Evolutionary conservation across 2,888 invertebrate genomes (phyloP).

Genomic region (Drosophila stalkeri): DNA sequence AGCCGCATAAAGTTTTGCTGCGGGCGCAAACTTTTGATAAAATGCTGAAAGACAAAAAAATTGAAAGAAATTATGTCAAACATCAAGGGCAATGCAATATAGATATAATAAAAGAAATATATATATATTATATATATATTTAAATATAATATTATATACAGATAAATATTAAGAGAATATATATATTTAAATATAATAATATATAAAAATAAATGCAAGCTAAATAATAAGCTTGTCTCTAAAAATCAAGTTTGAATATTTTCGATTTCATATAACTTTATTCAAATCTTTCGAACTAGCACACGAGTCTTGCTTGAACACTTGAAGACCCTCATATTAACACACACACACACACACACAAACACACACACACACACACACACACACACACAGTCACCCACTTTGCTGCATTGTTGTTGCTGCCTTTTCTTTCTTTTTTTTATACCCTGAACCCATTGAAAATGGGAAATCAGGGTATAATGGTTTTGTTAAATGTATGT

Average conservation of each 20-base stretch:
- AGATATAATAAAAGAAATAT: not conserved
- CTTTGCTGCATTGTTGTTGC: not conserved
- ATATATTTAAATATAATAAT: not conserved
- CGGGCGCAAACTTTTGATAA: conserved; percentile 35
- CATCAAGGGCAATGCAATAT: not conserved
- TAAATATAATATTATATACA: no score
- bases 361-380: not conserved
- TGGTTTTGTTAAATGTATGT: no score
- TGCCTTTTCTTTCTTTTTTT: conserved; percentile 4
- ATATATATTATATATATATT: not conserved
- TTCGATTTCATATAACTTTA: not conserved
- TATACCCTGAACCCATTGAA: no score
- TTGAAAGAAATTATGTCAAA: conserved; percentile 17
- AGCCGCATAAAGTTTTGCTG: conserved; percentile 34
- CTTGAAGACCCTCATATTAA: not conserved
- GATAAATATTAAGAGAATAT: no score
- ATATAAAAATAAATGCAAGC: no score
- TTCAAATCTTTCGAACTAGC: not conserved
- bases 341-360: not conserved
- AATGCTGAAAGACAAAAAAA: conserved; percentile 17
- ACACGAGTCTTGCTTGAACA: not conserved
- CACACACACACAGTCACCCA: not conserved
- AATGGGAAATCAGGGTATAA: no score
- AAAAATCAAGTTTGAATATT: not conserved
- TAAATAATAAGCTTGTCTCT: no score